Evolutionary conservation across 2,888 invertebrate genomes (phyloP), one percentile per base, ranked within the genome.

Genomic region (Drosophila lutescens): DNA sequence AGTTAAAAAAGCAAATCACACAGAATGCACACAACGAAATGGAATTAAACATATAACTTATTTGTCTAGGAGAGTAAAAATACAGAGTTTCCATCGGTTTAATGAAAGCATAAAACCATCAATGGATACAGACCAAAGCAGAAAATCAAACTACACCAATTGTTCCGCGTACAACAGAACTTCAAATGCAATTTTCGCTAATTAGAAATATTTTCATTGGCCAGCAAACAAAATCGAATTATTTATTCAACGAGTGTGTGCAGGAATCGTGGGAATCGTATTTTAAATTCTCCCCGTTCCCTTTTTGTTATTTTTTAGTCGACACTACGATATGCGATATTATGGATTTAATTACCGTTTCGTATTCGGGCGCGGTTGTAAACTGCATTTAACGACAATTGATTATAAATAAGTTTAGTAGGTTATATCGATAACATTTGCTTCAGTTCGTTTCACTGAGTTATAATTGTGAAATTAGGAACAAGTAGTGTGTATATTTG

Each of bases 341-440:
- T 58, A 72, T 41, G 77, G 74, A 83, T 84, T 84, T 83, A 84
- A 84, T 92, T 92, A 92, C 92, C 92, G 92, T 91, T 88, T 92
- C 92, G 84, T 92, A 92, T 84, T 92, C 92, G 67, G 92, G 92
- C 79, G 92, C 91, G 83, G 91, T 91, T 84, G 92, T 92, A 82
- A 91, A 92, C 92, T 92, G 81, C 77, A 80, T 86, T 83, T 83
- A 79, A 86, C 77, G 79, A 83, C 73, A 83, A 83, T 83, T 83
- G 86, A 86, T 83, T 83, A 77, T 80, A 86, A 76, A 83, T 74
- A 49, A 62, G 65, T 86, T 83, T 85, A 86, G 83, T 83, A 74
- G 70, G 69, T 76, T 68, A 73, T 81, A 81, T 78, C 77, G 78
- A 69, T 74, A 69, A 43, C 50, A 81, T 77, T 84, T 17, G 65